phyloP scores from a whole-genome alignment of 2,113 vertebrate genomes.

The Cynocephalus volans region DNA sequence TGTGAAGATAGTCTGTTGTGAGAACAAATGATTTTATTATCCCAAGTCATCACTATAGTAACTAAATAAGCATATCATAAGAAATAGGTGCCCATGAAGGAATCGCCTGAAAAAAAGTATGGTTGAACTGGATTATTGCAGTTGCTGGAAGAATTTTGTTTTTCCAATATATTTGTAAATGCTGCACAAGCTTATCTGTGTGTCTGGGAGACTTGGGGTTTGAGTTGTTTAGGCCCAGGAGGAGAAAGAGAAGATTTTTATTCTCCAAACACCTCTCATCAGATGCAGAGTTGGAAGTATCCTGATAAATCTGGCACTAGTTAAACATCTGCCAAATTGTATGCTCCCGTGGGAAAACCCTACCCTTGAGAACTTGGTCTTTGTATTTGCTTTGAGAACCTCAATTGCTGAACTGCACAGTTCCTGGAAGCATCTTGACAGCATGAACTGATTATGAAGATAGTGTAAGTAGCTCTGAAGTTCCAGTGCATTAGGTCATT shows the following conservation, averaged over 20 bases:
- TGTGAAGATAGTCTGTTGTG: not conserved
- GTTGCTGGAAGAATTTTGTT: not conserved
- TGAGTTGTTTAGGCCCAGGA: not conserved
- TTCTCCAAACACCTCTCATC: slow-evolving; percentile 63
- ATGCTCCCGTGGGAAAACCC: slow-evolving; percentile 8
- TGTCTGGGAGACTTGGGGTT: not conserved
- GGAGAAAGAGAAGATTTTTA: slow-evolving; percentile 22
- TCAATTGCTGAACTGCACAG: not conserved
- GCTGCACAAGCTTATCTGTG: not conserved
- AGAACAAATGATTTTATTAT: not conserved
- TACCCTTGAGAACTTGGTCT: slow-evolving; percentile 45
- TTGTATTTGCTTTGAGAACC: slow-evolving; percentile 65
- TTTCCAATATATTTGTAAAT: slow-evolving; percentile 30
- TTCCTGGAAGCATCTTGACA: slow-evolving; percentile 76
- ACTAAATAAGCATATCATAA: not conserved
- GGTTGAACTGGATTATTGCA: not conserved
- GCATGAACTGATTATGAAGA: slow-evolving; percentile 53
- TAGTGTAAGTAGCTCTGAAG: not conserved
- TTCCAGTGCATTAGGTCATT: not conserved
- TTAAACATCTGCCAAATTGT: slow-evolving; percentile 5
- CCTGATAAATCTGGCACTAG: not conserved
- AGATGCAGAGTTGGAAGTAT: slow-evolving; percentile 63
- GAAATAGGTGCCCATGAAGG: not conserved
- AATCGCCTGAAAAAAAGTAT: not conserved
- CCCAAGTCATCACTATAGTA: fast-evolving